Percentiles rank a stretch among this genome's conserved stretches.
Evolutionary conservation across 2,888 invertebrate genomes (phyloP).

Genomic region (Hirtodrosophila trivittata): DNA sequence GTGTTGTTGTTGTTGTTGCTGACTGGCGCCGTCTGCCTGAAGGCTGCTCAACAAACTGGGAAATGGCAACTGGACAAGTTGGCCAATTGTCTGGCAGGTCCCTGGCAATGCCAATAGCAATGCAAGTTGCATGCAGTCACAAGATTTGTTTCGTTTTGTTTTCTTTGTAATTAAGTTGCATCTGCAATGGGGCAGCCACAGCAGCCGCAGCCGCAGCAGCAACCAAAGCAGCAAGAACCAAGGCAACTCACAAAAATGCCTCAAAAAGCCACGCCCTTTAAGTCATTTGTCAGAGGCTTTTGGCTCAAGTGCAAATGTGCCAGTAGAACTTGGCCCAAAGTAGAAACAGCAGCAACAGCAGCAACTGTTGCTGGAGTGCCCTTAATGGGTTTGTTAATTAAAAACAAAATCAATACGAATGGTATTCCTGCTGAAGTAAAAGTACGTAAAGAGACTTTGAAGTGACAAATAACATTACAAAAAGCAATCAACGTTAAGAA

Average conservation of each 20-base stretch:
- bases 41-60: too few species aligned
- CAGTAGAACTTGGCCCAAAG: conserved; percentile 37
- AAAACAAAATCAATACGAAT: conserved; percentile 72
- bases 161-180: conserved; percentile 72
- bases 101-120: neutral
- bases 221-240: too few species aligned
- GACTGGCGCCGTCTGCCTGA: conserved; percentile 67
- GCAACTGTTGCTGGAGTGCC: conserved; percentile 42
- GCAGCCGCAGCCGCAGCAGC: conserved; percentile 18
- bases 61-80: neutral
- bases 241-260: conserved; percentile 44
- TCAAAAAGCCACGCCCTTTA: conserved; percentile 44
- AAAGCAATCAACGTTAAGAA: neutral
- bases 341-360: neutral
- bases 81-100: conserved; percentile 4
- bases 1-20: conserved; percentile 34
- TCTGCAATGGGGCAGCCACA: conserved; percentile 48
- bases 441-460: conserved; percentile 28
- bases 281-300: conserved; percentile 61
- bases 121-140: conserved; percentile 36
- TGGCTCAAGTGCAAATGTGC: conserved; percentile 37
- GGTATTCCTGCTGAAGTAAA: conserved; percentile 7
- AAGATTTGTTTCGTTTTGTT: conserved; percentile 67
- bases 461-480: conserved; percentile 37
- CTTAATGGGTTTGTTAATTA: conserved; percentile 80